Evolutionary conservation across 37 sponge, comb jelly and placozoan genomes (phyloP), one percentile per base, ranked within the genome.

Genomic region (Theonella swinhoei): DNA sequence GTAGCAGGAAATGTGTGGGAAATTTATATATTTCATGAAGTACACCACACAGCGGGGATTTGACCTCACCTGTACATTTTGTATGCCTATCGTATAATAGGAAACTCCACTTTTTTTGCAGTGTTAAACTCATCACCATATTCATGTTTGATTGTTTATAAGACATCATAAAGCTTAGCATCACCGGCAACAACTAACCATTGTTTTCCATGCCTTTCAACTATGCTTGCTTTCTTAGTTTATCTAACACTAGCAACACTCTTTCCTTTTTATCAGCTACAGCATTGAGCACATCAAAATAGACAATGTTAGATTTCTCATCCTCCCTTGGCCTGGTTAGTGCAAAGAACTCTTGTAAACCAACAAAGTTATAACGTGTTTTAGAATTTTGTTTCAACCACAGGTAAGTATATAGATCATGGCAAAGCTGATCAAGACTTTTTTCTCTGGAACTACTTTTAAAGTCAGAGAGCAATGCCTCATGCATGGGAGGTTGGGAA

Each of bases 271-370:
- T 75, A 60, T 75, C 76, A 11, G 76, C 54, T 17, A 75, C 59
- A 25, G 76, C 76, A 75, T 75, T 26, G 26, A 75, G 22, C 59
- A 75, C 76, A 29, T 75, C 76, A 25, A 75, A 5, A 24, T 75
- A 75, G 4, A 25, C 39, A 40, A 75, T 29, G 29, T 24, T 24
- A 19, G 76, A 75, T 24, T 11, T 43, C 43, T 75, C 76, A 41
- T 54, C 43, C 60, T 75, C 60, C 20, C 60, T 75, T 30, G 76
- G 29, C 25, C 76, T 5, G 5, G 39, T 75, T 9, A 75, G 7
- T 17, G 54, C 17, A 43, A 75, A 43, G 39, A 26, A 75, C 23
- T 40, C 30, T n/a, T 75, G 58, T 11, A 75, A 47, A 29, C 25
- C 30, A 25, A 75, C 11, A 19, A 20, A 20, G 17, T 58, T 58